phyloP scores from a whole-genome alignment of 2,113 vertebrate species.

The Morone chrysops region DNA sequence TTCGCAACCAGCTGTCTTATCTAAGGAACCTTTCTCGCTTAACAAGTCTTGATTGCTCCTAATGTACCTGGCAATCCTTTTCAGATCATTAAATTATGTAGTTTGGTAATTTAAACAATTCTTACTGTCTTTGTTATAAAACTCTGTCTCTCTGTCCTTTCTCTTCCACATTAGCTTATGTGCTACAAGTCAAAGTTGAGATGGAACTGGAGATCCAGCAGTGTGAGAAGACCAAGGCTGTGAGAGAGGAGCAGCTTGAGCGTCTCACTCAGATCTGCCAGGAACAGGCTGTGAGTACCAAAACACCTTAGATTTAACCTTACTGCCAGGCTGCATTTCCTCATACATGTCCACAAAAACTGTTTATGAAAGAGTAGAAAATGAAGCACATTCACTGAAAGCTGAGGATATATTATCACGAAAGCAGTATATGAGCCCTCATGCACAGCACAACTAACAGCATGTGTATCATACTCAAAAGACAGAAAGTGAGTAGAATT shows the following conservation, averaged over 20 bases:
- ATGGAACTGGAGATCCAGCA: conserved; percentile 98
- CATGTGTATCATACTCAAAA: background rate
- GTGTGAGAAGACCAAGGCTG: conserved; percentile 95
- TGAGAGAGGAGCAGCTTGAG: conserved; percentile 97
- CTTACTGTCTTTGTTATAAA: background rate
- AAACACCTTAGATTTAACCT: background rate
- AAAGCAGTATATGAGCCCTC: background rate
- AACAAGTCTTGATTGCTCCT: background rate
- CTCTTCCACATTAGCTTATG: conserved; percentile 85
- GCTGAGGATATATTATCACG: background rate
- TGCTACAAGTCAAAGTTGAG: conserved; percentile 96
- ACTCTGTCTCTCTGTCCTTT: background rate
- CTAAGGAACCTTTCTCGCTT: background rate
- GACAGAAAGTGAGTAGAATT: background rate
- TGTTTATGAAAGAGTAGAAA: background rate
- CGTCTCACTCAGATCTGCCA: conserved; percentile 99
- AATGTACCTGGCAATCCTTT: background rate
- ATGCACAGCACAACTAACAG: background rate
- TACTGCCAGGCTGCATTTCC: background rate
- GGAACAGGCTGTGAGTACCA: conserved; percentile 94
- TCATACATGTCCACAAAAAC: background rate
- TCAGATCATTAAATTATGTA: background rate
- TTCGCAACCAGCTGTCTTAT: conserved; percentile 1
- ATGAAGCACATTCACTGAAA: background rate
- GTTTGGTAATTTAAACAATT: background rate